Evolutionary conservation across 2,797 vertebrate species (phyloP).

Genomic region (Enteromius fasciolatus): DNA sequence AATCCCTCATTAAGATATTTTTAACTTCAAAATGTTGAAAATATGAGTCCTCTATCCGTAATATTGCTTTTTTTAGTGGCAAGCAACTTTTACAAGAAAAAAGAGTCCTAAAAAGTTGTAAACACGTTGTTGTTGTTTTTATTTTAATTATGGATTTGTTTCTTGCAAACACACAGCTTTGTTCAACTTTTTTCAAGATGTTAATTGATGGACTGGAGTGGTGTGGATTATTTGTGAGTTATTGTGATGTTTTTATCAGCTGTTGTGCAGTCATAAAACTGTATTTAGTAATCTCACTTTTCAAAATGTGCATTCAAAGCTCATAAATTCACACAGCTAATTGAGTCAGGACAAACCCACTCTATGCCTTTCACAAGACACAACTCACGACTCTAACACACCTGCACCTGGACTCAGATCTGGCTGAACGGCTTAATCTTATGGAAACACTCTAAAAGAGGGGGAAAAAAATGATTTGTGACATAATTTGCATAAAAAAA

Average conservation of each 20-base stretch:
- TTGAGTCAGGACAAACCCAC: background rate
- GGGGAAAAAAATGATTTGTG: background rate
- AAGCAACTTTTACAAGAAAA: background rate
- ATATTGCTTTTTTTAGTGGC: background rate
- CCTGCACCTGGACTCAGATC: background rate
- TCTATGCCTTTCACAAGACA: background rate
- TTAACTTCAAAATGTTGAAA: background rate
- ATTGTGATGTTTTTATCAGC: background rate
- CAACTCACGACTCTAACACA: background rate
- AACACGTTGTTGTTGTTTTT: background rate
- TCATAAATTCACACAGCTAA: background rate
- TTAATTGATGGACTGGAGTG: background rate
- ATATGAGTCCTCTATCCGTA: background rate
- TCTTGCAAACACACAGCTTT: background rate
- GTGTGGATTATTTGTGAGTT: background rate
- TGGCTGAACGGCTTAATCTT: background rate
- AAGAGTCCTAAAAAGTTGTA: background rate
- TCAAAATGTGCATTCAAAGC: background rate
- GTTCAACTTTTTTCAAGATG: background rate
- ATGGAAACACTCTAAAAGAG: background rate
- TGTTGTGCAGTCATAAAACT: conserved; percentile 2
- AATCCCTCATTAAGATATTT: background rate
- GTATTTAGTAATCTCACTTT: background rate
- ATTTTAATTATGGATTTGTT: background rate
- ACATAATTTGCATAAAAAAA: background rate